Conservation (phyloP, 2,113 vertebrate genomes). For the Strigops habroptila region DNA sequence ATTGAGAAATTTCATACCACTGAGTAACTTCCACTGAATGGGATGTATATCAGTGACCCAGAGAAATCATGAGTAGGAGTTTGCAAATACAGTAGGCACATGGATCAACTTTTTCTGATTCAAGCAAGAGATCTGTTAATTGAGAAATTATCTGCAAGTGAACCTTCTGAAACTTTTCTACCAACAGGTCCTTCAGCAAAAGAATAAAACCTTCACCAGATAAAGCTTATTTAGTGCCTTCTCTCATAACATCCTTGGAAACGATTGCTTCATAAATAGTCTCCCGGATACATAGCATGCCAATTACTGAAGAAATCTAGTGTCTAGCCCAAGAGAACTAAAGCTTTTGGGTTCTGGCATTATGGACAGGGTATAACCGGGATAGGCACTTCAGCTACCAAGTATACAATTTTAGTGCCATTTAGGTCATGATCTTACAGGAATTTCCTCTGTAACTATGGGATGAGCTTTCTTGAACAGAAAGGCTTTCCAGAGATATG, state of each 20-base stretch:
- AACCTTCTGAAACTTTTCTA: not conserved
- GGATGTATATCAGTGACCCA: not conserved
- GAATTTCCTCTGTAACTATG: not conserved
- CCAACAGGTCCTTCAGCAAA: not conserved
- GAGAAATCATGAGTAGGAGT: not conserved
- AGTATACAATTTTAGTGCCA: not conserved
- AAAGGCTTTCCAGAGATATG: not conserved
- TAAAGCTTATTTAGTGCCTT: not conserved
- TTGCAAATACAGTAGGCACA: not conserved
- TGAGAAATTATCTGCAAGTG: not conserved
- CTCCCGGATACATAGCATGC: not conserved
- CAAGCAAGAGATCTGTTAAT: not conserved
- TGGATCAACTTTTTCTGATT: not conserved
- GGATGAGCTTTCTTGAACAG: not conserved
- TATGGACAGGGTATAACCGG: not conserved
- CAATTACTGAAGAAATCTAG: not conserved
- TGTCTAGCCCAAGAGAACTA: rapidly evolving
- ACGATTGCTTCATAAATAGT: not conserved
- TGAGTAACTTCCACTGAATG: not conserved
- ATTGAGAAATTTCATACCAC: not conserved
- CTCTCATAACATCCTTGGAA: not conserved
- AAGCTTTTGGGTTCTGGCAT: not conserved
- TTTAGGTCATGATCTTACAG: not conserved
- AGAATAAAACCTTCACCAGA: not conserved
- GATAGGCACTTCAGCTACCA: not conserved